Evolutionary conservation across 2,888 invertebrate genomes (phyloP), one percentile per base, ranked within the genome.

Genomic region (Megalurothrips usitatus): DNA sequence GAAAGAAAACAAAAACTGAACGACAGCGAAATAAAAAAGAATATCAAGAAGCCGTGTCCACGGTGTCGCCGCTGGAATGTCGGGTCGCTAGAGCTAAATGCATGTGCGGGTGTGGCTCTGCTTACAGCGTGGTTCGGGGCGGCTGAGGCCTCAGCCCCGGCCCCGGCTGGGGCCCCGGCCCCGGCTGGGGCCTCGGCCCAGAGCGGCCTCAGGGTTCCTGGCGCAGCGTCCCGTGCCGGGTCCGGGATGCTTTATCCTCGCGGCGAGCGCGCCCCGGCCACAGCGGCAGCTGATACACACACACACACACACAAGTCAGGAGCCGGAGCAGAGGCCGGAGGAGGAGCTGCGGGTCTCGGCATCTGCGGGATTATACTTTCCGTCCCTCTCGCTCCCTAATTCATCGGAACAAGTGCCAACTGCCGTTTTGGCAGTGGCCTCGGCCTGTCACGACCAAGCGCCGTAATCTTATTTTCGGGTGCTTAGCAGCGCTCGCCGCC

Each of bases 251-350:
- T 10, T 75, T 75, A 26, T 26, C 68, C 10, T 75, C 68, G 9
- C 68, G 68, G 8, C 68, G 68, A 75, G 68, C 26, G 26, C 68
- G 68, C 68, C 68, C 68, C 68, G 26, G 68, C 68, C 68, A 75
- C 68, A n/a, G 23, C 68, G 68, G 68, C 68, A 75, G 26, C 68
- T 75, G 68, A 75, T 26, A 75, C 68, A 75, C 68, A 75, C 68
- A 75, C 63, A 63, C 63, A 63, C 68, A 75, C 68, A 75, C 68
- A 75, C 68, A 75, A 12, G 26, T 75, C 68, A 75, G 12, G 23
- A 75, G 26, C 58, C 58, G 34, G 34, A 43, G 34, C 3, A 43
- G 34, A 6, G 6, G 34, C 34, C 34, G 34, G 34, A 43, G 34
- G 34, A 43, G 34, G 34, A 43, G 34, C 2, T 2, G 34, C 34